Conservation (phyloP, 2,113 vertebrate species). For the Colossoma macropomum region DNA sequence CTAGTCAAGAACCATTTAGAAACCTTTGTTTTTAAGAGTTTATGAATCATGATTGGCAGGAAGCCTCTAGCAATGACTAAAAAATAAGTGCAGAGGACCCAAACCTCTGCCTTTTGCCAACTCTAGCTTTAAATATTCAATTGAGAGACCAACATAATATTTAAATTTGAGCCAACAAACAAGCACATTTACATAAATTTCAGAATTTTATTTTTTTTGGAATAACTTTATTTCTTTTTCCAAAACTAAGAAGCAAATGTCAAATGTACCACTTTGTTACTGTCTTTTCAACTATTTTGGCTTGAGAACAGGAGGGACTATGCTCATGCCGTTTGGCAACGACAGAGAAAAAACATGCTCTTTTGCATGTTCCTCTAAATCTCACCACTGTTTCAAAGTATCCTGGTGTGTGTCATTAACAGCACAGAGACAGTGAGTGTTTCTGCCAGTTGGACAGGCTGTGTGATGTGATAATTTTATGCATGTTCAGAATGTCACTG, state of each 20-base stretch:
- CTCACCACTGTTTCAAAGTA: constrained; percentile 7
- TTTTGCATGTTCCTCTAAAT: constrained; percentile 24
- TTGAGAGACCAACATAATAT: too few species aligned
- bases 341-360: not conserved
- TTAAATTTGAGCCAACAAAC: too few species aligned
- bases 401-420: constrained; percentile 34
- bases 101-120: too few species aligned
- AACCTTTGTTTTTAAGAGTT: too few species aligned
- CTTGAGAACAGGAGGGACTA: constrained; percentile 11
- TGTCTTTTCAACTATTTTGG: constrained; percentile 11
- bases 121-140: too few species aligned
- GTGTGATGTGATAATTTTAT: constrained; percentile 32
- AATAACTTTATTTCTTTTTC: too few species aligned
- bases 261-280: constrained; percentile 12
- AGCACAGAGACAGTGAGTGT: constrained; percentile 14
- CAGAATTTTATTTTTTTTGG: too few species aligned
- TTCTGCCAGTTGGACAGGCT: not conserved
- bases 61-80: too few species aligned
- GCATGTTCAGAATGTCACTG: constrained; percentile 31
- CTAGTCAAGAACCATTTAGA: too few species aligned
- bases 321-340: not conserved
- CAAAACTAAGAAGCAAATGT: not conserved
- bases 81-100: too few species aligned
- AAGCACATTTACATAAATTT: too few species aligned
- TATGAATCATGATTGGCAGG: too few species aligned